Evolutionary conservation across 2,888 invertebrate genomes (phyloP).

Genomic region (Conus canariensis): DNA sequence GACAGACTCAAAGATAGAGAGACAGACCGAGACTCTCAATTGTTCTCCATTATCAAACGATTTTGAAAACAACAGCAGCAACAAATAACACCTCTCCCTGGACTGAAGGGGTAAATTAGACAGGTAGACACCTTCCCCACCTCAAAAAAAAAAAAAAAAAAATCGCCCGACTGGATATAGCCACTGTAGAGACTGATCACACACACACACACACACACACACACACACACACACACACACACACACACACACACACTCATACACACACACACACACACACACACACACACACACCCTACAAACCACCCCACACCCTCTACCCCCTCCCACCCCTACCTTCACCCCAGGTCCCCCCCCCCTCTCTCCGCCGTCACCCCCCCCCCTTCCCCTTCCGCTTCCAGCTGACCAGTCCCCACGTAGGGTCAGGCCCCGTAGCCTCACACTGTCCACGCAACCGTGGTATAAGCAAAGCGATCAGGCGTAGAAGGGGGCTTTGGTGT

Average conservation of each 20-base stretch:
- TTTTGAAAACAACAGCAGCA: too few species aligned
- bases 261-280: neutral
- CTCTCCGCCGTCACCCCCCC: neutral
- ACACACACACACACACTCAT: too few species aligned
- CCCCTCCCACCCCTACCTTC: neutral
- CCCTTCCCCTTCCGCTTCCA: neutral
- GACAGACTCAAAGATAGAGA: neutral
- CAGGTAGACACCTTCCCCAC: too few species aligned
- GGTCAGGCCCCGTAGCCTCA: neutral
- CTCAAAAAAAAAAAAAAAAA: too few species aligned
- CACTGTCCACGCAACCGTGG: slow-evolving; percentile 19
- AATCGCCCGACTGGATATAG: too few species aligned
- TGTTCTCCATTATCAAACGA: too few species aligned
- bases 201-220: too few species aligned
- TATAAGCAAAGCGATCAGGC: slow-evolving; percentile 1
- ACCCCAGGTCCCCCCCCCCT: neutral
- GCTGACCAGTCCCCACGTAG: neutral
- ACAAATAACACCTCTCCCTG: too few species aligned
- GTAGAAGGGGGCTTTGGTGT: neutral
- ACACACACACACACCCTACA: neutral
- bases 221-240: too few species aligned
- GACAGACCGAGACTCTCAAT: too few species aligned
- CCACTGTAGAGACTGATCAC: too few species aligned
- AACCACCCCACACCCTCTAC: neutral
- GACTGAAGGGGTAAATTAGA: too few species aligned